These are phyloP conservation scores for Uloborus plumipes DNA, from an alignment of 2,888 invertebrate species.

Conservation along the genomic window DNA sequence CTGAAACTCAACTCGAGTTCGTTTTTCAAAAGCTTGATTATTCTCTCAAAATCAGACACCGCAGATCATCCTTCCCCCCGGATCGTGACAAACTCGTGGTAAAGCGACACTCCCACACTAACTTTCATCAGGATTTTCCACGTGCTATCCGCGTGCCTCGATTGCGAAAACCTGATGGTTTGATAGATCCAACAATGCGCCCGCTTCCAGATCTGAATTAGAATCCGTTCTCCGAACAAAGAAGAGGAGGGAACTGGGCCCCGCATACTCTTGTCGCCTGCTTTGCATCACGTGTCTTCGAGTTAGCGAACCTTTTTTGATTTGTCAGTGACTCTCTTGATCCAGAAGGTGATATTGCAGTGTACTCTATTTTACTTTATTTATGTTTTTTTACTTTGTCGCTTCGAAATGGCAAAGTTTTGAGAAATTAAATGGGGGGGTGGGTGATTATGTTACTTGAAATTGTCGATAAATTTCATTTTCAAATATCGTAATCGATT, in stretches of 20 bases:
- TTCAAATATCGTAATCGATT: too few species aligned
- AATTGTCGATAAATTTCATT: too few species aligned
- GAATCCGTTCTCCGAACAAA: slow-evolving; percentile 21
- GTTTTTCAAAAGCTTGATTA: background rate
- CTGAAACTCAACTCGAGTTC: too few species aligned
- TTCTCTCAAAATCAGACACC: too few species aligned
- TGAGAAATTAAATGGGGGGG: too few species aligned
- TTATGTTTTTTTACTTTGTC: too few species aligned
- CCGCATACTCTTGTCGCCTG: slow-evolving; percentile 11
- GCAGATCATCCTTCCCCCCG: too few species aligned
- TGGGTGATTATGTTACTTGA: too few species aligned
- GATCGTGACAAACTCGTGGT: too few species aligned
- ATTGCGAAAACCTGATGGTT: slow-evolving; percentile 8
- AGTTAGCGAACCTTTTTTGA: slow-evolving; percentile 19
- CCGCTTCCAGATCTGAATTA: slow-evolving; percentile 28
- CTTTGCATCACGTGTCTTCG: slow-evolving; percentile 24
- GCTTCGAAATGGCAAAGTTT: too few species aligned
- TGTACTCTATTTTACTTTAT: too few species aligned
- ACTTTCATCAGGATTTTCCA: background rate
- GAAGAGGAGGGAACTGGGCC: slow-evolving; percentile 17
- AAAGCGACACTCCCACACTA: too few species aligned
- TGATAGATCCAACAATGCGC: slow-evolving; percentile 30
- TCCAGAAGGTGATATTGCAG: slow-evolving; percentile 32
- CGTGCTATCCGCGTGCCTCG: slow-evolving; percentile 8
- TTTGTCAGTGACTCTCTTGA: slow-evolving; percentile 28